Conservation (phyloP, 2,888 invertebrate species). For the Aphodius sticticus region DNA sequence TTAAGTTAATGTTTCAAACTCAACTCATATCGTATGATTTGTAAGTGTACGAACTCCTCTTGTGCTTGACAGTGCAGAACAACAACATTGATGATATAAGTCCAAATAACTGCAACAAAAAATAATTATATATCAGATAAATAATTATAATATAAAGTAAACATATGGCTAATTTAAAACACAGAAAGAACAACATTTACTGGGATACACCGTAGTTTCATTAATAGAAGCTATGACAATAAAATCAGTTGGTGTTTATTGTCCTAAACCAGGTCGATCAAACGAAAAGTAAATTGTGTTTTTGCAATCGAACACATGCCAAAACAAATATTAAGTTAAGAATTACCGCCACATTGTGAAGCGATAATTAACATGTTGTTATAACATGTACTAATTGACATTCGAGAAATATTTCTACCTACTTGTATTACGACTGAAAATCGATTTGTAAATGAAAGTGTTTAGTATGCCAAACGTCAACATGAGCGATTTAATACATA, state of each 20-base stretch:
- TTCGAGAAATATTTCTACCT: neutral
- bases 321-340: neutral
- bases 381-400: neutral
- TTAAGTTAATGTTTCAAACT: slow-evolving; percentile 13
- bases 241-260: neutral
- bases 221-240: too few species aligned
- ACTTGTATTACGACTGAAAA: neutral
- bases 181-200: neutral
- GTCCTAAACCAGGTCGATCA: neutral
- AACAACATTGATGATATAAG: slow-evolving; percentile 78
- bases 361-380: neutral
- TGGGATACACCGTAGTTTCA: too few species aligned
- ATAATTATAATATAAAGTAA: neutral
- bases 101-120: slow-evolving; percentile 70
- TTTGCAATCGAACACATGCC: neutral
- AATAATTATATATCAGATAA: neutral
- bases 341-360: neutral
- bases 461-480: neutral
- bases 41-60: slow-evolving; percentile 72
- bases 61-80: slow-evolving; percentile 76
- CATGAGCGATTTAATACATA: neutral
- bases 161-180: neutral
- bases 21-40: slow-evolving; percentile 65
- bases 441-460: neutral
- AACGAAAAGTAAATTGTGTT: neutral